Base-by-base conservation (phyloP, 2,888 invertebrate species). In the Hypena proboscidalis region DNA sequence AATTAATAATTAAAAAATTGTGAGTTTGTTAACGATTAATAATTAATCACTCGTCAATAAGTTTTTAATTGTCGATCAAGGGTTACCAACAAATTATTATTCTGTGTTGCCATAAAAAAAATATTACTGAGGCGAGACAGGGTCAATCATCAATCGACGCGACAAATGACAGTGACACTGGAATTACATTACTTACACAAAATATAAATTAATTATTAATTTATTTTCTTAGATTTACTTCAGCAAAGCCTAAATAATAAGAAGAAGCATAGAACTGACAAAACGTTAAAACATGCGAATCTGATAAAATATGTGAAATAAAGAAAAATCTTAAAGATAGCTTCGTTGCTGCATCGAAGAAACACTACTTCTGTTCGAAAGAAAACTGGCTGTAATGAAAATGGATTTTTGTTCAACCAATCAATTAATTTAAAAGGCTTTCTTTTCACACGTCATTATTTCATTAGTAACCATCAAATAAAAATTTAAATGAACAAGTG, bases 241-340 rank as follows among this genome's bases (percentile, higher is more conserved):
- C 73, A 82, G 88, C 88, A 68, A 88, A 89, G 88, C 86, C 84
- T 85, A 85, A 88, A 89, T 83, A 76, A 86, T 83, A 82, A 84
- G 75, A 88, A 86, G 71, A 88, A 89, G 87, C 88, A 63, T 58
- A 71, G 70, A 78, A 72, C 59, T 63, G 51, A 63, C 58, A 60
- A 70, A 50, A 58, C 49, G 41, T 23, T 32, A 17, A 47, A 39
- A 57, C 80, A 80, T 77, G 77, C 79, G 70, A 56, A 73, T 44
- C 61, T 49, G 25, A 58, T 42, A 50, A 45, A 45, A 48, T 43
- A 45, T 45, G 35, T 51, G 43, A 58, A 54, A 59, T 33, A 51
- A 54, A 49, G 25, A 26, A 45, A 44, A 45, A 50, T 33, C 39
- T 44, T 39, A 45, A 57, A 51, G 38, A 56, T 49, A 50, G 36